Evolutionary conservation across 2,888 invertebrate species (phyloP).

Genomic region (Panzeria rudis): DNA sequence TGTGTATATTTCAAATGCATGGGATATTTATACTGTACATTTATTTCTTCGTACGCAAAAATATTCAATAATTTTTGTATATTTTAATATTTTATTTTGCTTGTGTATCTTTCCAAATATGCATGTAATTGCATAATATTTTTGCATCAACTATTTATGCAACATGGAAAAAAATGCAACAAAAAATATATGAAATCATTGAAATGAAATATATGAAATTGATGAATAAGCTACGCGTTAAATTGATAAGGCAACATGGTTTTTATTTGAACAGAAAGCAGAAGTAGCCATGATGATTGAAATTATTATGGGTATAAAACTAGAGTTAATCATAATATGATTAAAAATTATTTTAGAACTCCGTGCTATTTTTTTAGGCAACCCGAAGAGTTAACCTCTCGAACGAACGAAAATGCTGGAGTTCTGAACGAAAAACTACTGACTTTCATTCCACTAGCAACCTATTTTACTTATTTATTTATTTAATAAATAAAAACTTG

Average conservation of each 20-base stretch:
- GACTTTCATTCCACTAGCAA: too few relatives aligned
- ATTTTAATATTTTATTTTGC: slow-evolving; percentile 38
- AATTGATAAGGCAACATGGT: neutral
- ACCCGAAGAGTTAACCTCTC: too few relatives aligned
- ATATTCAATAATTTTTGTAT: neutral
- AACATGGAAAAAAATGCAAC: slow-evolving; percentile 18
- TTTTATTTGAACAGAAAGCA: neutral
- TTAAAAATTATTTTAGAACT: too few relatives aligned
- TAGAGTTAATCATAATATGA: too few relatives aligned
- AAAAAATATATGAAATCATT: slow-evolving; percentile 18
- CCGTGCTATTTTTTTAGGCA: too few relatives aligned
- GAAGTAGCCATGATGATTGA: neutral
- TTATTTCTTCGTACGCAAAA: neutral
- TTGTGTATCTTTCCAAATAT: slow-evolving; percentile 57
- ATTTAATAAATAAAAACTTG: too few relatives aligned
- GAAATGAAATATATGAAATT: slow-evolving; percentile 6
- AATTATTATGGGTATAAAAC: neutral
- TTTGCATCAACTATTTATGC: slow-evolving; percentile 54
- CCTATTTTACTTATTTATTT: too few relatives aligned
- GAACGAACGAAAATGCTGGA: too few relatives aligned
- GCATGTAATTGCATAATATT: slow-evolving; percentile 65
- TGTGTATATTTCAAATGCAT: neutral
- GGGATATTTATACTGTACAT: neutral
- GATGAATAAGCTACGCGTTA: neutral
- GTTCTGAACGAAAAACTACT: too few relatives aligned